phyloP scores from a whole-genome alignment of 2,888 invertebrate genomes.

The Zaprionus bogoriensis region DNA sequence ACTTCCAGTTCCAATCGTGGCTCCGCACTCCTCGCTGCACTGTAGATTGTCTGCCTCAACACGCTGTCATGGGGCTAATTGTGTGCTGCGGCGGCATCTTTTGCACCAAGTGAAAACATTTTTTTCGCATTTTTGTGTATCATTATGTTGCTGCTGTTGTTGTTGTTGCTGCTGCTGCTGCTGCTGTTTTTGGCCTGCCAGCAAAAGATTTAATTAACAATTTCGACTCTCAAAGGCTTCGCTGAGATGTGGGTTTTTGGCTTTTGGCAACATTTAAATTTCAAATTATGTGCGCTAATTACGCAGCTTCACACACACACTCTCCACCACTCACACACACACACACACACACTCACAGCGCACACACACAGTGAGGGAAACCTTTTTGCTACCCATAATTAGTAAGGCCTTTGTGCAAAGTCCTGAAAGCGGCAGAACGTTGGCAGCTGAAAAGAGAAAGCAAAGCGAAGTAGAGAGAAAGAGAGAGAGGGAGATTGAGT shows the following conservation, averaged over 20 bases:
- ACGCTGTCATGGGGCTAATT: slow-evolving; percentile 73
- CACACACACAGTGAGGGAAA: slow-evolving; percentile 34
- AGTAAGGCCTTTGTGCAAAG: slow-evolving; percentile 63
- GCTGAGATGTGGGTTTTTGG: slow-evolving; percentile 47
- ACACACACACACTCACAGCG: slow-evolving; percentile 14
- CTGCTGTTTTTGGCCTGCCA: slow-evolving; percentile 17
- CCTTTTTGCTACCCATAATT: slow-evolving; percentile 69
- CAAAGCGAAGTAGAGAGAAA: not conserved
- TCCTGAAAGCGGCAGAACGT: slow-evolving; percentile 10
- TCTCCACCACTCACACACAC: not conserved
- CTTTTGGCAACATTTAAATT: slow-evolving; percentile 79
- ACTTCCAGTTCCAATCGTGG: too few species aligned
- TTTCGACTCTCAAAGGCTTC: slow-evolving; percentile 74
- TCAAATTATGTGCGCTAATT: slow-evolving; percentile 78
- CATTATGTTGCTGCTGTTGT: slow-evolving; percentile 3
- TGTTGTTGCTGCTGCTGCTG: slow-evolving; percentile 4
- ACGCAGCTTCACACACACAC: slow-evolving; percentile 34
- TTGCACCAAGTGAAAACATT: slow-evolving; percentile 34
- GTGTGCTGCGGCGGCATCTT: slow-evolving; percentile 58
- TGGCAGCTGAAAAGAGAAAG: not conserved
- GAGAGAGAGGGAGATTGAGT: not conserved
- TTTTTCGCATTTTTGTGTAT: not conserved
- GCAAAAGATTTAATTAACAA: slow-evolving; percentile 74
- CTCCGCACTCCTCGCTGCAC: not conserved
- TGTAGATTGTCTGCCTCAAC: slow-evolving; percentile 37